Evolutionary conservation across 2,113 vertebrate species (phyloP).

Genomic region (Acrocephalus arundinaceus): DNA sequence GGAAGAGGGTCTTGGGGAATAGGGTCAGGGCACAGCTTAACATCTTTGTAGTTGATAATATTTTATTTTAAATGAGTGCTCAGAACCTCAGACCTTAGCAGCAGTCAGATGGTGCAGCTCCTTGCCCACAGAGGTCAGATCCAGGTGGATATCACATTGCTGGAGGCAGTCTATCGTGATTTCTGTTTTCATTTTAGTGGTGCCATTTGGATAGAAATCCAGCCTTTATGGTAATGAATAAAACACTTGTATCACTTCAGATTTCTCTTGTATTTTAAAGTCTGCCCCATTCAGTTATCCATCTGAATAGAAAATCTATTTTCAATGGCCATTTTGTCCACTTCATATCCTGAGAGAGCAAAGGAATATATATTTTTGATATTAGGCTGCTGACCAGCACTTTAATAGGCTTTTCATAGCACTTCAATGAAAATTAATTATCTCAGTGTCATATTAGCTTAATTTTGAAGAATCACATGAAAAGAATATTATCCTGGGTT

Average conservation of each 20-base stretch:
- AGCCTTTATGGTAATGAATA: neutral
- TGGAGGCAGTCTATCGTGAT: neutral
- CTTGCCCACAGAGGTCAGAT: neutral
- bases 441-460: neutral
- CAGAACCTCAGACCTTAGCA: neutral
- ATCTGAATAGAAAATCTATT: neutral
- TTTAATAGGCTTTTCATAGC: neutral
- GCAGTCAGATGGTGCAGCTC: neutral
- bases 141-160: neutral
- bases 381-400: neutral
- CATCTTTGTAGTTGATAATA: neutral
- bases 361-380: neutral
- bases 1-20: neutral
- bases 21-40: neutral
- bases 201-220: neutral
- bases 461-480: neutral
- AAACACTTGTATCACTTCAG: neutral
- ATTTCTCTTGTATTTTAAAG: neutral
- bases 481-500: neutral
- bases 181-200: neutral
- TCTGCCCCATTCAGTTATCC: neutral
- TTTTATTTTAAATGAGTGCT: neutral
- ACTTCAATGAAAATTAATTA: slow-evolving; percentile 9
- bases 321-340: neutral
- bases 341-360: neutral